A percentile compares a stretch with the other conserved stretches of the same genome.
These are phyloP conservation scores for Phthorimaea operculella DNA, from an alignment of 1,140 invertebrate genomes.

Conservation along the genomic window DNA sequence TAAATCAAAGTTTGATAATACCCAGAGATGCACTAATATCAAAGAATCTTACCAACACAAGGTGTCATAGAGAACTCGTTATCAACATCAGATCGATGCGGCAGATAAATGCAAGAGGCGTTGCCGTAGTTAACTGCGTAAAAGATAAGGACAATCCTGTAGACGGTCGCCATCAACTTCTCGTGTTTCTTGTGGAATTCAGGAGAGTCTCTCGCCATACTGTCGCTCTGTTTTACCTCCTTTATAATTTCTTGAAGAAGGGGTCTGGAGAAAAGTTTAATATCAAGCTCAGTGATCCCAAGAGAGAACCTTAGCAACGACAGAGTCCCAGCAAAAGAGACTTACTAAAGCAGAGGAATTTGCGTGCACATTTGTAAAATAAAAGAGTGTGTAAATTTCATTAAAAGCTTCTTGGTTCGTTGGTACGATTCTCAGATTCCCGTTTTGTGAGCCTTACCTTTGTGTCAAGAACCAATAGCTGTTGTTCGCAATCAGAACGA, in stretches of 20 bases:
- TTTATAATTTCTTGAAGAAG: background rate
- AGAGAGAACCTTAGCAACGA: too few species aligned
- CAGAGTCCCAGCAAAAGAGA: too few species aligned
- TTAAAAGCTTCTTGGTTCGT: too few species aligned
- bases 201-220: slow-evolving; percentile 16
- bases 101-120: slow-evolving; percentile 34
- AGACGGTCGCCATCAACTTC: slow-evolving; percentile 26
- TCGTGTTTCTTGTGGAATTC: slow-evolving; percentile 23
- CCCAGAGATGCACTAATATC: too few species aligned
- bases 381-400: too few species aligned
- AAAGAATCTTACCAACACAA: slow-evolving; percentile 38
- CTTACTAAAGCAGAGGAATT: too few species aligned
- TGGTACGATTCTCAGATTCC: too few species aligned
- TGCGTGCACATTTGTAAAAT: too few species aligned
- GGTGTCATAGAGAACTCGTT: slow-evolving; percentile 37
- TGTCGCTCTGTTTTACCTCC: slow-evolving; percentile 28
- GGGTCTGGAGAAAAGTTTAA: too few species aligned
- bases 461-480: slow-evolving; percentile 43
- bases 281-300: too few species aligned
- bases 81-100: slow-evolving; percentile 27
- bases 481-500: slow-evolving; percentile 30
- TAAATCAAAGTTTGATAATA: too few species aligned
- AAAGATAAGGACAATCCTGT: slow-evolving; percentile 34
- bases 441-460: slow-evolving; percentile 22
- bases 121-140: slow-evolving; percentile 30